These are phyloP conservation scores for Copidosoma aretas DNA, from an alignment of 2,888 invertebrate genomes.

Conservation along the genomic window DNA sequence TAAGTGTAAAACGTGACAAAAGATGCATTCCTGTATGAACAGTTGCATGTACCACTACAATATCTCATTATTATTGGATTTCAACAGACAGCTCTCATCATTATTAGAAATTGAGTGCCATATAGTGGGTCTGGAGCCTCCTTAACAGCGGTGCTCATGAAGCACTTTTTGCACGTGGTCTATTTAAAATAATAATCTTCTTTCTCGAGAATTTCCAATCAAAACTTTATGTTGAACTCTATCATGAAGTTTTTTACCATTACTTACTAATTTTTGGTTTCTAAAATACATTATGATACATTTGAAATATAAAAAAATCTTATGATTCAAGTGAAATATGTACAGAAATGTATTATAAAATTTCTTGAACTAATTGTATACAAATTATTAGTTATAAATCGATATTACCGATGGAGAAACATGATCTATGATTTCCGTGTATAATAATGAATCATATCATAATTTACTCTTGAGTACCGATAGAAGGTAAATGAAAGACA, in stretches of 20 bases:
- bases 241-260: background rate
- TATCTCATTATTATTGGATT: too few relatives aligned
- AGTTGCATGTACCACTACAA: too few relatives aligned
- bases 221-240: background rate
- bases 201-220: conserved; percentile 13
- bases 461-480: conserved; percentile 30
- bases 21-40: too few relatives aligned
- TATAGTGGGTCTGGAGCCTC: too few relatives aligned
- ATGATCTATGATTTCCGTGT: conserved; percentile 4
- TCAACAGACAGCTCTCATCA: too few relatives aligned
- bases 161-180: conserved; percentile 37
- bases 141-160: conserved; percentile 30
- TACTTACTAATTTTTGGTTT: too few relatives aligned
- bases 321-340: too few relatives aligned
- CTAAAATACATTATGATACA: too few relatives aligned
- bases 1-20: too few relatives aligned
- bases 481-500: conserved; percentile 39
- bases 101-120: too few relatives aligned
- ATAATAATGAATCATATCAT: conserved; percentile 31
- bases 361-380: conserved; percentile 16
- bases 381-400: conserved; percentile 21
- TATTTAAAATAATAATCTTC: conserved; percentile 22
- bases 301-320: too few relatives aligned
- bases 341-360: conserved; percentile 21
- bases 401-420: conserved; percentile 28